phyloP scores from a whole-genome alignment of 2,113 vertebrate genomes.

The Athene noctua region DNA sequence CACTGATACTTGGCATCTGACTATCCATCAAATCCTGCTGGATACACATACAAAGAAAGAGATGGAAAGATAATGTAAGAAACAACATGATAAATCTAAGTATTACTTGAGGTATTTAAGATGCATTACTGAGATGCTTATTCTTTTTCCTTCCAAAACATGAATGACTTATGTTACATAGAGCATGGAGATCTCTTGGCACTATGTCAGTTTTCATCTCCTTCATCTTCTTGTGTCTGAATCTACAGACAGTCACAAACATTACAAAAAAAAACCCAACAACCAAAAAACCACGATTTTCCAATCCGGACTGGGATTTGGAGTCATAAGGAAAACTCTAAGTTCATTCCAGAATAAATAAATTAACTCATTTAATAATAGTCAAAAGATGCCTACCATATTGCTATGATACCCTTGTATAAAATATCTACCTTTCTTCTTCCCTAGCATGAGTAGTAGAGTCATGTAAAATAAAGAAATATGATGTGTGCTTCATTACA shows the following conservation, averaged over 20 bases:
- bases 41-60: not conserved
- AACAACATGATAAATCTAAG: not conserved
- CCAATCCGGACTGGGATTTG: not conserved
- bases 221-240: not conserved
- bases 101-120: not conserved
- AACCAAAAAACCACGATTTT: not conserved
- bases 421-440: not conserved
- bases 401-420: not conserved
- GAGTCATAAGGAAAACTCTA: not conserved
- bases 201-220: not conserved
- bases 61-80: not conserved
- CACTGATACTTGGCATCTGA: not conserved
- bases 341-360: not conserved
- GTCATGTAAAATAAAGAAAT: not conserved
- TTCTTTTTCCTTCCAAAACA: not conserved
- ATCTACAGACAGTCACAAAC: not conserved
- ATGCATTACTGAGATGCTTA: not conserved
- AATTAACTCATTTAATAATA: not conserved
- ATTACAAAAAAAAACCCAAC: not conserved
- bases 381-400: not conserved
- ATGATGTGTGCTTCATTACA: not conserved
- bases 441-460: not conserved
- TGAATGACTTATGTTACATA: not conserved
- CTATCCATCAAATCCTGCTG: not conserved
- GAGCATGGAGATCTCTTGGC: not conserved